These are phyloP conservation scores for Chaetorhynchus papuensis DNA, from an alignment of 2,113 vertebrate species.

Conservation along the genomic window DNA sequence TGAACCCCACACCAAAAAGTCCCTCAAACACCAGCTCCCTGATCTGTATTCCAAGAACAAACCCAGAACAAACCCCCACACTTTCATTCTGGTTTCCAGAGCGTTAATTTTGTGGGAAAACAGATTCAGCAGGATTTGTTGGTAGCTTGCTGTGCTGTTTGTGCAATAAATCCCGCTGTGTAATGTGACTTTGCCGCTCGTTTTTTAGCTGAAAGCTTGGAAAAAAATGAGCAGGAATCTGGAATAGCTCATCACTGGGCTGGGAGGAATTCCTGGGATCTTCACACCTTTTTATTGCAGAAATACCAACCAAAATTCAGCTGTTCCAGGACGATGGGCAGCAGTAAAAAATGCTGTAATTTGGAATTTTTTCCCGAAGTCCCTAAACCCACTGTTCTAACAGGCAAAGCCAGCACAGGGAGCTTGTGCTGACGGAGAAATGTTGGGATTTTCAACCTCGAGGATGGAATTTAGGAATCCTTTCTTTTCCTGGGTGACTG, in stretches of 20 bases:
- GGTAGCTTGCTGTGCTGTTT: neutral
- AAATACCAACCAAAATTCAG: neutral
- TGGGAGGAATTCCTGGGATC: neutral
- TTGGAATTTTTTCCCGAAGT: neutral
- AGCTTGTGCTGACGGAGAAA: neutral
- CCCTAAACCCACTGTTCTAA: neutral
- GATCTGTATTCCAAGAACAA: neutral
- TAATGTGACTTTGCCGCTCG: neutral
- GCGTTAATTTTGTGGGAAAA: neutral
- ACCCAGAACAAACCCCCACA: neutral
- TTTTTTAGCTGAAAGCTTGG: neutral
- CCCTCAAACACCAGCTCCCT: neutral
- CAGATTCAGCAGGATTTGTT: neutral
- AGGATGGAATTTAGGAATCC: neutral
- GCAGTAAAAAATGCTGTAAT: neutral
- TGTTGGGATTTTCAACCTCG: neutral
- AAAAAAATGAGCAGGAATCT: neutral
- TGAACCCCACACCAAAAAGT: rapidly evolving
- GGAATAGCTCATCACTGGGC: neutral
- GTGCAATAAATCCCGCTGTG: neutral
- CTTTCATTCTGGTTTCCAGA: neutral
- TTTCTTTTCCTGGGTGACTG: neutral
- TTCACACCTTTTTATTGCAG: neutral
- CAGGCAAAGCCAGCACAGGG: neutral
- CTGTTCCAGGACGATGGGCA: neutral